Base-by-base conservation (phyloP, 2,888 invertebrate genomes). In the Tubulanus polymorphus region DNA sequence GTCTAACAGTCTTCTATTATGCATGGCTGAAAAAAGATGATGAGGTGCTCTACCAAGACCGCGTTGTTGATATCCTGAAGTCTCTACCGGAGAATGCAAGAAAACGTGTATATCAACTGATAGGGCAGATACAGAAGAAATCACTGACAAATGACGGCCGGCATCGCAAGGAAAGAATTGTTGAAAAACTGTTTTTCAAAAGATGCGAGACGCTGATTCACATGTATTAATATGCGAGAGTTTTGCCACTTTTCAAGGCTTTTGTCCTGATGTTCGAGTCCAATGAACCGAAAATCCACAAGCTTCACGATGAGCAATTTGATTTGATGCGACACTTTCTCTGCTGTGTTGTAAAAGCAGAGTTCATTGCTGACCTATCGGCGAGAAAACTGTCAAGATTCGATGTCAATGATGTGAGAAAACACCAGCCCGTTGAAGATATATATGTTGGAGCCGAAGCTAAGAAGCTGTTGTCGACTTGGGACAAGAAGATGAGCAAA, bases 1-100 rank as follows among this genome's bases (percentile, higher is more conserved):
- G 35, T 12, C n/a, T 55, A 18, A 37, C 27, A 6, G 37, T 51
- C 2, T 41, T 51, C 1, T 55, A 55, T 29, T 55, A 45, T 35
- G 41, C 51, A 2, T 55, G 51, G 45, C 18, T 55, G 12, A n/a
- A 15, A 15, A 29, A 23, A n/a, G 6, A 45, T 3, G 37, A 37
- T 27, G 29, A 52, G 26, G 25, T 12, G 2, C 10, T 41, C 10
- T 52, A 48, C 26, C 20, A 12, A 10, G 10, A 10, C 10, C 10
- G 10, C 35, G 35, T 32, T 12, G n/a, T n/a, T 32, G 35, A n/a
- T n/a, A 32, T 32, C n/a, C 35, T 32, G 10, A 32, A n/a, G n/a
- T 6, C 48, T 32, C 15, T 32, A 10, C 35, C 35, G 10, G 15
- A n/a, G n/a, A 27, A 48, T 26, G 48, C 26, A 26, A 8, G 48